Percentiles rank a stretch among this genome's conserved stretches.
Evolutionary conservation across 2,113 vertebrate genomes (phyloP).

Genomic region (Menura novaehollandiae): DNA sequence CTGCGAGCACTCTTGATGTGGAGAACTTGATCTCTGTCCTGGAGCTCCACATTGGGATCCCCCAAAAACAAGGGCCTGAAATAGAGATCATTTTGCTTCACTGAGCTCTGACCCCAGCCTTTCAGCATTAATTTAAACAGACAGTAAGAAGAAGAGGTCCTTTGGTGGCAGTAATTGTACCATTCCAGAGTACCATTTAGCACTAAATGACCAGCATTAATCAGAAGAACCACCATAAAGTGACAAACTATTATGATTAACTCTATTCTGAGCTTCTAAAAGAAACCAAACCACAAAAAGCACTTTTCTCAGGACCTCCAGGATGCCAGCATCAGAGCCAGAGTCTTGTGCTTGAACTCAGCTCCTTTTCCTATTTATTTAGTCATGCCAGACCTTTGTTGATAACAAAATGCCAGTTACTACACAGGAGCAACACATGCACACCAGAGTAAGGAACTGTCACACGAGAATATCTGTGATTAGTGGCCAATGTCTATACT

Average conservation of each 20-base stretch:
- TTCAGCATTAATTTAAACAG: background rate
- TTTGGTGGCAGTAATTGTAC: background rate
- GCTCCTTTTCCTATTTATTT: background rate
- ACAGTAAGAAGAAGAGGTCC: background rate
- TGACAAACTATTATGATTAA: background rate
- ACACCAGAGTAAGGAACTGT: background rate
- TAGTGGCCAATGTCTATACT: background rate
- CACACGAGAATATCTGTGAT: background rate
- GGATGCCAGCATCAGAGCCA: background rate
- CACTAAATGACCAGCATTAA: background rate
- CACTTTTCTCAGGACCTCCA: background rate
- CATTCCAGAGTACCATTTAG: background rate
- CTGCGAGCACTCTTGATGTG: conserved; percentile 83
- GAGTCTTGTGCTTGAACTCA: background rate
- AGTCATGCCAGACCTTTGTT: background rate
- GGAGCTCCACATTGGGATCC: conserved; percentile 84
- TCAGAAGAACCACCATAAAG: background rate
- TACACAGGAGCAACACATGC: background rate
- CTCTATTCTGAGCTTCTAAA: background rate
- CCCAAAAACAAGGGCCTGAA: conserved; percentile 84
- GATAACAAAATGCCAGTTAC: background rate
- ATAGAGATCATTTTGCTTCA: background rate
- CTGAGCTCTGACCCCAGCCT: background rate
- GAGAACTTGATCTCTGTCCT: conserved; percentile 81
- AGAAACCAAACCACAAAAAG: background rate